These are phyloP conservation scores for Megaceryle alcyon DNA, from an alignment of 2,797 vertebrate species.

Conservation along the genomic window DNA sequence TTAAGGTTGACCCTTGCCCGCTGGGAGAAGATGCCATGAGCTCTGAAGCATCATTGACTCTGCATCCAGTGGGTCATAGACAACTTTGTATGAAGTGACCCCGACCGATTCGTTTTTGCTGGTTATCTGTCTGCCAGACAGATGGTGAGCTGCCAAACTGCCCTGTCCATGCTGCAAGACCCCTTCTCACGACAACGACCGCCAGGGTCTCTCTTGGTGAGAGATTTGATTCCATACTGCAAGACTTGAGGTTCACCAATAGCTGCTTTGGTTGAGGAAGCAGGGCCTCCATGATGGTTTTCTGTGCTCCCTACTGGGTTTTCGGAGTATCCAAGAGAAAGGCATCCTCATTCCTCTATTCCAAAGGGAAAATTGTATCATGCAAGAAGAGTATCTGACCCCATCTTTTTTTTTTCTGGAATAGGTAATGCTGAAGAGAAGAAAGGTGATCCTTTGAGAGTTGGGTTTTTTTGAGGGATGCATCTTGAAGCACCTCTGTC, in stretches of 20 bases:
- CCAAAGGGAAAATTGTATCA: background rate
- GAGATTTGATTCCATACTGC: background rate
- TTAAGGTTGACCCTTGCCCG: background rate
- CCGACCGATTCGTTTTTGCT: background rate
- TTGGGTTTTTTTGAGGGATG: background rate
- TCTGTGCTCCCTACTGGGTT: background rate
- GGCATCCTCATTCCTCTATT: background rate
- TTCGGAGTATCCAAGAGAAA: background rate
- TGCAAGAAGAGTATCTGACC: background rate
- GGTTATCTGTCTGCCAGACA: background rate
- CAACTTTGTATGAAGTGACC: background rate
- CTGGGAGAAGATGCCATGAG: background rate
- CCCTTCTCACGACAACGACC: background rate
- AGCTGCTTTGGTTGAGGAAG: background rate
- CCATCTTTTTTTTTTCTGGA: background rate
- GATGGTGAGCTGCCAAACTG: background rate
- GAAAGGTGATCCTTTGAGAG: background rate
- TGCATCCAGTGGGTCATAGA: background rate
- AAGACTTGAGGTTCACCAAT: background rate
- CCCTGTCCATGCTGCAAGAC: background rate
- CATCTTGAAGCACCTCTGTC: background rate
- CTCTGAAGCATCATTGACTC: background rate
- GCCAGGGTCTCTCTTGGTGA: background rate
- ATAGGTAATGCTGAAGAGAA: background rate
- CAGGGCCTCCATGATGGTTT: rapidly evolving